Evolutionary conservation across 2,888 invertebrate species (phyloP).

Genomic region (Pomacea canaliculata): DNA sequence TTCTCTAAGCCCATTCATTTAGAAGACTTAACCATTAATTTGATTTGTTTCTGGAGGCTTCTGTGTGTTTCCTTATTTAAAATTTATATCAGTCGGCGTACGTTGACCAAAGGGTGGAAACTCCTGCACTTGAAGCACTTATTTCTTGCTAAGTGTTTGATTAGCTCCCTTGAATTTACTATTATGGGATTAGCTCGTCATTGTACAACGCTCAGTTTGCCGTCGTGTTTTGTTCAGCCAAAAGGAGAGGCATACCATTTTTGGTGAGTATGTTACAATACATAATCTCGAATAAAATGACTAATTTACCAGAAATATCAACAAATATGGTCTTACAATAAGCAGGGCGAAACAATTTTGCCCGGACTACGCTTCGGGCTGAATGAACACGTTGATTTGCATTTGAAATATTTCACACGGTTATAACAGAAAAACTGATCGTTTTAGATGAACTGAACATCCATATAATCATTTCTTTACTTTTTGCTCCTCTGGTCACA

Average conservation of each 20-base stretch:
- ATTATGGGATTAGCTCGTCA: neutral
- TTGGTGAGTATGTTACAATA: slow-evolving; percentile 3
- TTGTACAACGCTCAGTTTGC: neutral
- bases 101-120: too few relatives aligned
- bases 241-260: neutral
- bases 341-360: slow-evolving; percentile 7
- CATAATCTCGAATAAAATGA: neutral
- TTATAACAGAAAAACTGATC: neutral
- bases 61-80: too few relatives aligned
- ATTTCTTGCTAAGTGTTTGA: neutral
- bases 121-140: too few relatives aligned
- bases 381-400: slow-evolving; percentile 20
- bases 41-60: too few relatives aligned
- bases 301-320: neutral
- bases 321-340: too few relatives aligned
- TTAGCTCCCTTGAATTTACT: neutral
- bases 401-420: slow-evolving; percentile 9
- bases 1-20: too few relatives aligned
- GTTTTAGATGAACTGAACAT: neutral
- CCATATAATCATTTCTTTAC: neutral
- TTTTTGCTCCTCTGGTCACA: neutral
- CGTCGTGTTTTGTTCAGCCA: neutral
- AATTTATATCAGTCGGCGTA: too few relatives aligned
- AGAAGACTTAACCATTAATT: too few relatives aligned
- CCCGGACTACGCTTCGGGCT: slow-evolving; percentile 26